Evolutionary conservation across 2,888 invertebrate genomes (phyloP).

Genomic region (Drosophila putrida): DNA sequence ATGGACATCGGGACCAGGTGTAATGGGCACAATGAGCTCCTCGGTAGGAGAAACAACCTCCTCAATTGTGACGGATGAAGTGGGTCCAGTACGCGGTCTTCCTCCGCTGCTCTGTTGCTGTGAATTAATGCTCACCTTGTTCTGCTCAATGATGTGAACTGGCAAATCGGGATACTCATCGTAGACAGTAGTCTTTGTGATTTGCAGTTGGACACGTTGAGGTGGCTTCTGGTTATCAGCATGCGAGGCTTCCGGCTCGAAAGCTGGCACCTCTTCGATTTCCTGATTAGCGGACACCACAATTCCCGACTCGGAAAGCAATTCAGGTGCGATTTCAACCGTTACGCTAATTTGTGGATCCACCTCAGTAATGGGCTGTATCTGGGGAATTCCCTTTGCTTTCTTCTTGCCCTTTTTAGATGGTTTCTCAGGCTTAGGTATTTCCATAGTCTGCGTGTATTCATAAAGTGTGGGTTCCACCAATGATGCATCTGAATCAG

Average conservation of each 20-base stretch:
- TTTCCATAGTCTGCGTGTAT: slow-evolving; percentile 81
- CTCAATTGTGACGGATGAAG: slow-evolving; percentile 86
- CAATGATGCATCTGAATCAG: slow-evolving; percentile 86
- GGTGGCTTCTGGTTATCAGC: slow-evolving; percentile 49
- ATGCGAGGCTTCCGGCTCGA: slow-evolving; percentile 19
- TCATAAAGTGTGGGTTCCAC: slow-evolving; percentile 80
- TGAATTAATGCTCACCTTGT: slow-evolving; percentile 76
- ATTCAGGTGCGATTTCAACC: slow-evolving; percentile 76
- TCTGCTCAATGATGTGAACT: slow-evolving; percentile 74
- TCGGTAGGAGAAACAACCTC: slow-evolving; percentile 86
- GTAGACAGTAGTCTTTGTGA: slow-evolving; percentile 80
- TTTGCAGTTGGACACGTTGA: slow-evolving; percentile 77
- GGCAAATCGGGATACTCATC: slow-evolving; percentile 77
- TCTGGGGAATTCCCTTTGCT: slow-evolving; percentile 52
- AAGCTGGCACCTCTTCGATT: slow-evolving; percentile 54
- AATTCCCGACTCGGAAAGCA: slow-evolving; percentile 70
- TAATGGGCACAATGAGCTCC: slow-evolving; percentile 86
- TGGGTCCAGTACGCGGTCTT: slow-evolving; percentile 78
- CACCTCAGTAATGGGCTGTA: slow-evolving; percentile 5
- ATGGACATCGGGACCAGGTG: slow-evolving; percentile 85
- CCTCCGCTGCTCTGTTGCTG: slow-evolving; percentile 61
- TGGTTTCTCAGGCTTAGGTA: slow-evolving; percentile 80
- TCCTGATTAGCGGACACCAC: slow-evolving; percentile 67
- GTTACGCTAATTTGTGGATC: slow-evolving; percentile 81
- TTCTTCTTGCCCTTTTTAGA: slow-evolving; percentile 83